Base-by-base conservation (phyloP, 2,113 vertebrate genomes). In the Bufo gargarizans region DNA sequence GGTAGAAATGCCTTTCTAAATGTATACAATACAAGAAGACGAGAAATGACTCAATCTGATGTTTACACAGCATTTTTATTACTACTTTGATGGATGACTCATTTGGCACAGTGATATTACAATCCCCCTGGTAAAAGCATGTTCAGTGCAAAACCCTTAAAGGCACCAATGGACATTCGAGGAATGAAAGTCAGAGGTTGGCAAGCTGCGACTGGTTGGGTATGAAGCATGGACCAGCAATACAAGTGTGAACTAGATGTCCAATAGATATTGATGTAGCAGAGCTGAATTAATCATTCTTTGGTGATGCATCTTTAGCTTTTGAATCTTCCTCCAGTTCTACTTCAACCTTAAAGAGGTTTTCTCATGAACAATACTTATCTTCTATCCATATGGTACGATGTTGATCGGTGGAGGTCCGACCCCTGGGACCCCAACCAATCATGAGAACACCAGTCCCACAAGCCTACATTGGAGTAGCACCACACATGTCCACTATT, bases 31-130 rank as follows among this genome's bases (percentile, higher is more conserved):
- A 47, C 22, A 19, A 45, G 33, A 45, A 56, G 77, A 4, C 10
- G 14, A 82, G 43, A n/a, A 63, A 82, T 14, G 16, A 45, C 43
- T 53, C 6, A 16, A 13, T 2, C 81, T 4, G 3, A 47, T 47
- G 43, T 65, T 67, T 53, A 53, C 53, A 83, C 7, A 22, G 20
- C 2, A 53, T 53, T 83, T 74, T 82, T 83, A 83, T 67, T 69
- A 83, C 19, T 14, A 16, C 19, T 10, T 16, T 81, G 56, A 58
- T 16, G 61, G 63, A 83, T 33, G 61, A 53, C 49, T 65, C 3
- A n/a, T 83, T 83, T 83, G 81, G 81, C 61, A 83, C 61, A 83
- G 11, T n/a, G 5, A 59, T 33, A 33, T 80, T 43, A 59, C 55
- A 16, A 10, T 67, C 45, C 8, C 10, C 2, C 45, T 67, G 45